These are phyloP conservation scores for Leptopilina boulardi DNA, from an alignment of 1,140 invertebrate genomes.

Conservation along the genomic window DNA sequence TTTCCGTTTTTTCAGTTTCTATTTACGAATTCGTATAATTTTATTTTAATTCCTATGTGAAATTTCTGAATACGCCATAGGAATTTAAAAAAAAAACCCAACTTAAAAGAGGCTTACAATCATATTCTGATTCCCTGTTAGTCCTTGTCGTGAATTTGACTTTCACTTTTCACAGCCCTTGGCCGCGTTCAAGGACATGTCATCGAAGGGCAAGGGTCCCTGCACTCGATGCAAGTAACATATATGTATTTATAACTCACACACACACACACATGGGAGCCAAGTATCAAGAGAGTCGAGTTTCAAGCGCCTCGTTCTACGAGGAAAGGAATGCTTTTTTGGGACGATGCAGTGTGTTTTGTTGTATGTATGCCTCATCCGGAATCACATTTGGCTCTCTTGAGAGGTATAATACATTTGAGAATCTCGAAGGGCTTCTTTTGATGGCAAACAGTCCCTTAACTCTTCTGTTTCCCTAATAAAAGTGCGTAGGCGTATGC, in stretches of 20 bases:
- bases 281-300: not conserved
- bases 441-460: constrained; percentile 57
- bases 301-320: not conserved
- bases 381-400: not conserved
- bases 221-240: not conserved
- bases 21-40: no score
- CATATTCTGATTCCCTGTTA: constrained; percentile 60
- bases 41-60: no score
- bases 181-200: constrained; percentile 45
- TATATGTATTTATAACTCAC: no score
- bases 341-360: not conserved
- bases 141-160: constrained; percentile 57
- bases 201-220: not conserved
- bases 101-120: not conserved
- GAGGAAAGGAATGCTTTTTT: not conserved
- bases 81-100: not conserved
- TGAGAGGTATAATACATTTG: constrained; percentile 4
- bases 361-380: not conserved
- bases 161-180: constrained; percentile 63
- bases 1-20: no score
- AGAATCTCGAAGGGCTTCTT: constrained; percentile 45
- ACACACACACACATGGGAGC: not conserved
- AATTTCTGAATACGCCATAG: no score
- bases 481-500: constrained; percentile 76
- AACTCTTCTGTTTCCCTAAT: constrained; percentile 71